A percentile compares a stretch with the other conserved stretches of the same genome.
phyloP scores from a whole-genome alignment of 2,113 vertebrate genomes.

The Paralichthys olivaceus region DNA sequence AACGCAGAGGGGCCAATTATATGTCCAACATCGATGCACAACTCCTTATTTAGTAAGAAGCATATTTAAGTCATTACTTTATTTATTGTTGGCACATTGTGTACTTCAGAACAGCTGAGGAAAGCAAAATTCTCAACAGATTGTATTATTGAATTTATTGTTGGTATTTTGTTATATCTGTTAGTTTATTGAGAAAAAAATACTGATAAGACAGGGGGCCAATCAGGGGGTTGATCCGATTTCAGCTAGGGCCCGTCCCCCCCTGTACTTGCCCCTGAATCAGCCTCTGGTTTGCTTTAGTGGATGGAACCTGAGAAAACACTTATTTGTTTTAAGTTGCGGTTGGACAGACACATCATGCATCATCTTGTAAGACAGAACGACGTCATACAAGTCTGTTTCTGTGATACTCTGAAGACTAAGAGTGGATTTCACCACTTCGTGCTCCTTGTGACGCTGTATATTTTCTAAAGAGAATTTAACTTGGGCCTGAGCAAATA shows the following conservation, averaged over 20 bases:
- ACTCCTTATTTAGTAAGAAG: too few relatives aligned
- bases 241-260: too few relatives aligned
- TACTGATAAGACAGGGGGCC: too few relatives aligned
- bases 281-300: not conserved
- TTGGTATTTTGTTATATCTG: too few relatives aligned
- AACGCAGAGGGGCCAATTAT: not conserved
- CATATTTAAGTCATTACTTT: too few relatives aligned
- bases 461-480: not conserved
- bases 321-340: slow-evolving; percentile 2
- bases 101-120: too few relatives aligned
- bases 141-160: too few relatives aligned
- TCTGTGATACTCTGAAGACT: not conserved
- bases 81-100: too few relatives aligned
- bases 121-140: too few relatives aligned
- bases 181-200: too few relatives aligned
- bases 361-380: slow-evolving; percentile 14
- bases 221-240: too few relatives aligned
- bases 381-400: not conserved
- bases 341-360: not conserved
- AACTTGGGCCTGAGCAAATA: slow-evolving; percentile 9
- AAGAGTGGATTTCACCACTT: not conserved
- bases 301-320: slow-evolving; percentile 24
- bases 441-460: not conserved
- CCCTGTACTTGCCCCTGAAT: not conserved
- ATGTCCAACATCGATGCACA: not conserved